Percentiles rank a stretch among this genome's conserved stretches.
Evolutionary conservation across 2,113 vertebrate genomes (phyloP).

Genomic region (Gallinago media): DNA sequence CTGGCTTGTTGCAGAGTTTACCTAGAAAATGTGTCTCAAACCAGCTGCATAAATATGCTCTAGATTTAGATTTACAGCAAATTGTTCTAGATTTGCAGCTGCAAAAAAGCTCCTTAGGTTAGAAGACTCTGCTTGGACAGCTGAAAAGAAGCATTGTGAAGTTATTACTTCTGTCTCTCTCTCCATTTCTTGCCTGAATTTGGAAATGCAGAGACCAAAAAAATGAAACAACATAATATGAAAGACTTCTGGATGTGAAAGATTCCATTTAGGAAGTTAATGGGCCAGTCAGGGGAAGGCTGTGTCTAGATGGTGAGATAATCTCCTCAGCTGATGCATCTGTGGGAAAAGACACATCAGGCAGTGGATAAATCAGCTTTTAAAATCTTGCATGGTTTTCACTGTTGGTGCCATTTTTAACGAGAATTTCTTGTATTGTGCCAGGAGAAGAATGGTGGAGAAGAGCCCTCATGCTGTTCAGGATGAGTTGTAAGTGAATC

Average conservation of each 20-base stretch:
- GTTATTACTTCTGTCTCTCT: neutral
- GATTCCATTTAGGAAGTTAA: neutral
- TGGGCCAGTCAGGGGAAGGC: neutral
- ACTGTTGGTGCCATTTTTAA: neutral
- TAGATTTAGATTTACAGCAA: neutral
- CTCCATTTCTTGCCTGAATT: neutral
- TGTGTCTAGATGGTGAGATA: neutral
- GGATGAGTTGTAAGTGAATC: neutral
- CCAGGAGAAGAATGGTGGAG: neutral
- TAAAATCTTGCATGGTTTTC: neutral
- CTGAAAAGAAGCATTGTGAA: neutral
- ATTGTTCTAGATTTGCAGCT: neutral
- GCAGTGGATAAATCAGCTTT: neutral
- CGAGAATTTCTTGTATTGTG: neutral
- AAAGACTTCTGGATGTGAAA: neutral
- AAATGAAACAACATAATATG: rapidly evolving
- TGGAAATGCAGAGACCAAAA: neutral
- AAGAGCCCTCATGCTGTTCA: neutral
- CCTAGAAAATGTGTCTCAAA: neutral
- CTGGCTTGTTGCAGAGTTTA: neutral
- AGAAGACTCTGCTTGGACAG: neutral
- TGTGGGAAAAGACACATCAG: neutral
- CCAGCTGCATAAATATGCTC: neutral
- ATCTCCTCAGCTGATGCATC: neutral
- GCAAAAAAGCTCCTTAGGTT: neutral